These are phyloP conservation scores for Pachydiplax longipennis DNA, from an alignment of 2,888 invertebrate species.

Conservation along the genomic window DNA sequence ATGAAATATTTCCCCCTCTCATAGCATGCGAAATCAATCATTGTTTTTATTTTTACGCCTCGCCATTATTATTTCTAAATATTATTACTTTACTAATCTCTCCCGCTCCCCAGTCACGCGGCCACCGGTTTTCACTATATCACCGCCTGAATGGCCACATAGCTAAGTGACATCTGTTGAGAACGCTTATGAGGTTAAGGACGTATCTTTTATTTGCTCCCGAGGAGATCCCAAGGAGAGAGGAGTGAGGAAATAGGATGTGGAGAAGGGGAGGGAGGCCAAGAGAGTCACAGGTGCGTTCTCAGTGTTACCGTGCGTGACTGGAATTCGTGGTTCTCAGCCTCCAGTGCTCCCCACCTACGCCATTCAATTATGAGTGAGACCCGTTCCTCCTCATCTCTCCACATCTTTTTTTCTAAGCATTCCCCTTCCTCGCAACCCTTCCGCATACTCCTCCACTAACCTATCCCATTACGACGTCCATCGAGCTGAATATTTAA, in stretches of 20 bases:
- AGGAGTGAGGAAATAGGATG: neutral
- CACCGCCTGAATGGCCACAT: neutral
- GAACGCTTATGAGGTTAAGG: slow-evolving; percentile 2
- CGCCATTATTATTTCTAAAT: neutral
- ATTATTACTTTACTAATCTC: neutral
- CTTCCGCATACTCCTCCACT: neutral
- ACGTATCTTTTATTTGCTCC: slow-evolving; percentile 13
- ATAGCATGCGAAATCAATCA: neutral
- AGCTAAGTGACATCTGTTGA: slow-evolving; percentile 20
- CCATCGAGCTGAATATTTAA: neutral
- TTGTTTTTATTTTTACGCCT: neutral
- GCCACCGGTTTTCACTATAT: neutral
- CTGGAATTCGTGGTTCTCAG: slow-evolving; percentile 35
- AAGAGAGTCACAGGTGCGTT: slow-evolving; percentile 31
- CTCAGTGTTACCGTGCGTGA: slow-evolving; percentile 9
- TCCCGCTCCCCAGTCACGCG: neutral
- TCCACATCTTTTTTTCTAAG: neutral
- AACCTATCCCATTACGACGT: slow-evolving; percentile 42
- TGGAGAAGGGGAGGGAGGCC: neutral
- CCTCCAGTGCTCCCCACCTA: slow-evolving; percentile 30
- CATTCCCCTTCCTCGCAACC: neutral
- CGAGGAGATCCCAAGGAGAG: neutral
- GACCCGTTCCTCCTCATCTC: neutral
- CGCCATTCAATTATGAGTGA: slow-evolving; percentile 42
- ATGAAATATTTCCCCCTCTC: neutral